Conservation (phyloP, 2,888 invertebrate genomes). For the Rhorus exstirpatorius region DNA sequence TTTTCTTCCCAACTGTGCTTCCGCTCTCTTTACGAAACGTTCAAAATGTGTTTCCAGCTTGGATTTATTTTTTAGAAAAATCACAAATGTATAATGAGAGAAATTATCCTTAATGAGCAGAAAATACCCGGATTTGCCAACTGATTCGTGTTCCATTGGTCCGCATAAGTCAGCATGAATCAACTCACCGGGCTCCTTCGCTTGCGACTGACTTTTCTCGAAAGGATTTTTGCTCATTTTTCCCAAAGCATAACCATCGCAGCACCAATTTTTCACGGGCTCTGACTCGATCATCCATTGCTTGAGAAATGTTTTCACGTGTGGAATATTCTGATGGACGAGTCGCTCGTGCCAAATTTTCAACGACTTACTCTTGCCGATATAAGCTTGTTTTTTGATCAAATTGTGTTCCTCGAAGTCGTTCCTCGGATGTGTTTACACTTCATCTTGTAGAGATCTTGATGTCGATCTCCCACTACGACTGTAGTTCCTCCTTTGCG, state of each 20-base stretch:
- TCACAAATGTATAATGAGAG: slow-evolving; percentile 57
- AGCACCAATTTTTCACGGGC: slow-evolving; percentile 4
- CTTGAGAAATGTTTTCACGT: slow-evolving; percentile 52
- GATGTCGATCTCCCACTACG: slow-evolving; percentile 56
- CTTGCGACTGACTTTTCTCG: slow-evolving; percentile 43
- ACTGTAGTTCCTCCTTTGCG: slow-evolving; percentile 5
- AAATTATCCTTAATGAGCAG: slow-evolving; percentile 67
- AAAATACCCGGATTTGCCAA: slow-evolving; percentile 62
- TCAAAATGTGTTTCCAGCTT: slow-evolving; percentile 52
- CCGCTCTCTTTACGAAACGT: slow-evolving; percentile 27
- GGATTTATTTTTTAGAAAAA: slow-evolving; percentile 54
- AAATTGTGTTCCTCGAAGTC: neutral
- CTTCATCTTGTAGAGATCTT: slow-evolving; percentile 58
- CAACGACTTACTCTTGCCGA: neutral
- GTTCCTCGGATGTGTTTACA: slow-evolving; percentile 19
- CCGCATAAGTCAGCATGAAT: slow-evolving; percentile 71
- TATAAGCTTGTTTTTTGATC: neutral
- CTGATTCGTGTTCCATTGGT: slow-evolving; percentile 62
- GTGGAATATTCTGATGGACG: slow-evolving; percentile 53
- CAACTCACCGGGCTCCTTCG: slow-evolving; percentile 61
- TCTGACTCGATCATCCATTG: slow-evolving; percentile 67
- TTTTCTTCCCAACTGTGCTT: slow-evolving; percentile 38
- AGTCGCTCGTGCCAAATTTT: slow-evolving; percentile 65
- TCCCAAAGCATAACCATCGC: slow-evolving; percentile 53
- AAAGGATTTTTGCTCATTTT: slow-evolving; percentile 66